Percentiles rank a stretch among this genome's conserved stretches.
These are phyloP conservation scores for Machaerirhynchus nigripectus DNA, from an alignment of 2,113 vertebrate species.

Conservation along the genomic window DNA sequence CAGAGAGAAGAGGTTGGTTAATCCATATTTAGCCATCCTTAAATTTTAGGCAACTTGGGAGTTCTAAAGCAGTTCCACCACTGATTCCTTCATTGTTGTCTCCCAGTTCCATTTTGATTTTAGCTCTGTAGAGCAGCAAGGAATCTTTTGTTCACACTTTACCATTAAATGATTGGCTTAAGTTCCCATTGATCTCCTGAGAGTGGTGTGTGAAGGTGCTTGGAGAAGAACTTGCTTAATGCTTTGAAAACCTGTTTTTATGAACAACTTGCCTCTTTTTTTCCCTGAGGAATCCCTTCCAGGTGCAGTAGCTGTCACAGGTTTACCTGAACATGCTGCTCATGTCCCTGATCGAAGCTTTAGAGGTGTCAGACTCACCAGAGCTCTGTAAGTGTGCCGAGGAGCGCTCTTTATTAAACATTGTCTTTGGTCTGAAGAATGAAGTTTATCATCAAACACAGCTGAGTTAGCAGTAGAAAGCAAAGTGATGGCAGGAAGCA, in stretches of 20 bases:
- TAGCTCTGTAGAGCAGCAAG: background rate
- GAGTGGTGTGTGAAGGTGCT: background rate
- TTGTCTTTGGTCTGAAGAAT: background rate
- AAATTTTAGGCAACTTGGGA: background rate
- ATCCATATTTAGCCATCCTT: background rate
- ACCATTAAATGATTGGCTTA: background rate
- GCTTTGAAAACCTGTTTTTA: background rate
- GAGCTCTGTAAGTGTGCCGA: background rate
- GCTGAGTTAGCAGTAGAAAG: background rate
- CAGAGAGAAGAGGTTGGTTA: background rate
- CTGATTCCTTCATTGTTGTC: background rate
- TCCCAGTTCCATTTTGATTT: background rate
- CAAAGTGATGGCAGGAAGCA: background rate
- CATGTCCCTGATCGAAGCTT: rapidly evolving
- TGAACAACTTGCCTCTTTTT: background rate
- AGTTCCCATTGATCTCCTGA: background rate
- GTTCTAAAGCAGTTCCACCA: background rate
- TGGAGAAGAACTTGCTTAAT: background rate
- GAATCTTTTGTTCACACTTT: background rate
- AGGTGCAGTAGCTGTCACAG: background rate
- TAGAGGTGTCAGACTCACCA: background rate
- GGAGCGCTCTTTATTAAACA: background rate
- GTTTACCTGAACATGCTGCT: background rate
- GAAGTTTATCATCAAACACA: background rate
- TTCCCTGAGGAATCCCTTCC: background rate